These are phyloP conservation scores for Geococcyx californianus DNA, from an alignment of 2,113 vertebrate species.

Conservation along the genomic window DNA sequence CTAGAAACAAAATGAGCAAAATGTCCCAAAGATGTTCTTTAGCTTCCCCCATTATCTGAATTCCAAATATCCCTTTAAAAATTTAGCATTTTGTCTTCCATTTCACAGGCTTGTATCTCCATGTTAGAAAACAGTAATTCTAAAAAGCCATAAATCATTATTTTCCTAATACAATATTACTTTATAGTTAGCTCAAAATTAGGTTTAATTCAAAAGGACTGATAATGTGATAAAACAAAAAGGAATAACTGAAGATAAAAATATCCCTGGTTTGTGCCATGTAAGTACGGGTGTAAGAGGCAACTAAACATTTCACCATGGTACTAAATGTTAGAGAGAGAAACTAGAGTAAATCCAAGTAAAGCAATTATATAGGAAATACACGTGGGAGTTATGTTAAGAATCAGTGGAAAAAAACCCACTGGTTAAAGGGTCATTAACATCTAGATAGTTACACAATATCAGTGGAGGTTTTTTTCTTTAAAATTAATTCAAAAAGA, in stretches of 20 bases:
- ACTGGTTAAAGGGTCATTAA: not conserved
- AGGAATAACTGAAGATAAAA: not conserved
- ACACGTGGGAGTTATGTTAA: not conserved
- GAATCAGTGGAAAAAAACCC: not conserved
- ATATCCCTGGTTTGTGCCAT: not conserved
- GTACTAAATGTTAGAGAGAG: not conserved
- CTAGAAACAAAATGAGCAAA: not conserved
- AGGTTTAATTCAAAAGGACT: not conserved
- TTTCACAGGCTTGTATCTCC: not conserved
- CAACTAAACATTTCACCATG: not conserved
- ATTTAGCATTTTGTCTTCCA: not conserved
- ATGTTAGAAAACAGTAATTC: not conserved
- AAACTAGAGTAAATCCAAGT: not conserved
- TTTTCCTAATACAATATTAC: conserved; percentile 5
- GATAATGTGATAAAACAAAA: not conserved
- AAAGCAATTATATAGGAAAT: not conserved
- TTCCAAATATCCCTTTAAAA: conserved; percentile 8
- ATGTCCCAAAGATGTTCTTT: not conserved
- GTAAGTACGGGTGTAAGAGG: not conserved
- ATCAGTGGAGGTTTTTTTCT: not conserved
- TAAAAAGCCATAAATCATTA: not conserved
- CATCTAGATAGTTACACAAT: not conserved
- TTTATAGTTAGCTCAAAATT: not conserved
- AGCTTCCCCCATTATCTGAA: not conserved
- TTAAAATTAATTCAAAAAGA: conserved; percentile 6